Evolutionary conservation across 2,888 invertebrate genomes (phyloP).

Genomic region (Clanis bilineata): DNA sequence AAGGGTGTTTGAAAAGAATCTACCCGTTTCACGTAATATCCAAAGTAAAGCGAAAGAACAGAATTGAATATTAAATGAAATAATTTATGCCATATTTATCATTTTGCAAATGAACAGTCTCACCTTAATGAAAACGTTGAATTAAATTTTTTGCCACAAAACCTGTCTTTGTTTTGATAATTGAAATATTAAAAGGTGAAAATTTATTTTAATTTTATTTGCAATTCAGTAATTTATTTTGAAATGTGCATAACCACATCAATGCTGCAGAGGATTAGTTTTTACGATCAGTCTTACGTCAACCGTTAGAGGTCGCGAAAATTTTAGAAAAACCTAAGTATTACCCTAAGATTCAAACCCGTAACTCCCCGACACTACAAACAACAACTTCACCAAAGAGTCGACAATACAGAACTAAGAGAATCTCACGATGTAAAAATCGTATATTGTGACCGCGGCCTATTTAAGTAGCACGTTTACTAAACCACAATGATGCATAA

Average conservation of each 20-base stretch:
- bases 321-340: too few species aligned
- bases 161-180: not conserved
- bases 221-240: not conserved
- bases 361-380: too few species aligned
- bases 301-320: too few species aligned
- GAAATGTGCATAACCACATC: too few species aligned
- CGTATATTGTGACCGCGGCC: not conserved
- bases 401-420: too few species aligned
- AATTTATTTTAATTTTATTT: not conserved
- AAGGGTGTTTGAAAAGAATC: constrained; percentile 76
- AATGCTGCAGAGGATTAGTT: too few species aligned
- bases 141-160: constrained; percentile 50
- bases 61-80: constrained; percentile 83
- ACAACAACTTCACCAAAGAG: too few species aligned
- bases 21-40: constrained; percentile 66
- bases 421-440: not conserved
- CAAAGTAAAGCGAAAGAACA: constrained; percentile 70
- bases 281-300: too few species aligned
- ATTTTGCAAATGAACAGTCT: constrained; percentile 81
- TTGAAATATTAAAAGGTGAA: not conserved
- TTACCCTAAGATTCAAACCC: too few species aligned
- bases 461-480: not conserved
- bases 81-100: constrained; percentile 83
- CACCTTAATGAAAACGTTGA: constrained; percentile 79
- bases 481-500: not conserved